A percentile compares a stretch with the other conserved stretches of the same genome.
Conservation (phyloP, 2,797 vertebrate species). For the Hemibagrus guttatus region DNA sequence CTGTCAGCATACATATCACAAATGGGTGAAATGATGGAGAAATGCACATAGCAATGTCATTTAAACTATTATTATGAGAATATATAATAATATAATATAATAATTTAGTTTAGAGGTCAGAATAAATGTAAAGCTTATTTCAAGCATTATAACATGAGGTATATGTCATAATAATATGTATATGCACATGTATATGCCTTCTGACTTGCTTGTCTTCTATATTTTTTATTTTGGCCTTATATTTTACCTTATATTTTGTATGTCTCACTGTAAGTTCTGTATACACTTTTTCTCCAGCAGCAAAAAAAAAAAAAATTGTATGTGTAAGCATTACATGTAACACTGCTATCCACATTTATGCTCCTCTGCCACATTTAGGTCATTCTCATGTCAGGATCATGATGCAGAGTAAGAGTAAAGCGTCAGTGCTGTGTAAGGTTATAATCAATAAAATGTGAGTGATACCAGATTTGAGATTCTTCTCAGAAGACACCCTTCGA, state of each 20-base stretch:
- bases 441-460: not conserved
- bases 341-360: not conserved
- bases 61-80: not conserved
- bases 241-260: no score
- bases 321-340: not conserved
- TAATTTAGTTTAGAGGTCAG: not conserved
- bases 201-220: no score
- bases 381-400: not conserved
- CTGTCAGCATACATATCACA: not conserved
- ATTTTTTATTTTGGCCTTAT: no score
- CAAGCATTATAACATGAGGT: not conserved
- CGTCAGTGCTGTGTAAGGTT: not conserved
- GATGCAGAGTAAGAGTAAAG: not conserved
- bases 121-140: not conserved
- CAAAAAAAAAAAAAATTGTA: no score
- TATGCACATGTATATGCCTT: no score
- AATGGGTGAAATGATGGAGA: not conserved
- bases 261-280: no score
- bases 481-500: not conserved
- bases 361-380: not conserved
- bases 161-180: not conserved
- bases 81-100: no score
- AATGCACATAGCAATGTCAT: not conserved
- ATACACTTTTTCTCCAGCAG: no score
- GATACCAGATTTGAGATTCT: not conserved